These are phyloP conservation scores for Austrofundulus limnaeus DNA, from an alignment of 2,113 vertebrate genomes.

Conservation along the genomic window DNA sequence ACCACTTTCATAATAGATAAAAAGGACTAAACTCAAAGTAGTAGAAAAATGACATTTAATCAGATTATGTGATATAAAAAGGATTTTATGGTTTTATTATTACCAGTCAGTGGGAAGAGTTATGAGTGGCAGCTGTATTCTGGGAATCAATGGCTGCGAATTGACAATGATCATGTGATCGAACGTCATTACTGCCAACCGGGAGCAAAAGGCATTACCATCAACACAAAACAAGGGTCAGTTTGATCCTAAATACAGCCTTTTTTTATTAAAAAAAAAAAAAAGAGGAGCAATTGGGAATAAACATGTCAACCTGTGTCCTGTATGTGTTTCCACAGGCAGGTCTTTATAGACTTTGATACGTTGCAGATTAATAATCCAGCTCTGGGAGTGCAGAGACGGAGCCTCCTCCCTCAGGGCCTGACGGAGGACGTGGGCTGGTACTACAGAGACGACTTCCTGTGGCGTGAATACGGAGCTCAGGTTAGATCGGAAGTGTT, in stretches of 20 bases:
- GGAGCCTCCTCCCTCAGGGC: constrained; percentile 15
- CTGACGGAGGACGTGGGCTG: constrained; percentile 58
- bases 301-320: not conserved
- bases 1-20: too few species aligned
- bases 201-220: constrained; percentile 64
- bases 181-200: constrained; percentile 74
- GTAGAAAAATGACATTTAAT: too few species aligned
- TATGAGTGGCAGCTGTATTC: constrained; percentile 62
- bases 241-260: not conserved
- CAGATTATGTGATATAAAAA: not conserved
- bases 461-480: constrained; percentile 70
- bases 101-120: constrained; percentile 41
- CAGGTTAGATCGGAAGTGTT: constrained; percentile 35
- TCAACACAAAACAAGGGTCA: constrained; percentile 51
- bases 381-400: constrained; percentile 32
- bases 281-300: not conserved
- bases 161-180: constrained; percentile 65
- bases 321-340: constrained; percentile 21
- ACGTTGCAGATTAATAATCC: constrained; percentile 11
- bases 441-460: constrained; percentile 66
- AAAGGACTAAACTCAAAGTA: too few species aligned
- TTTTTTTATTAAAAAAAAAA: too few species aligned
- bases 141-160: constrained; percentile 36
- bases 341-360: constrained; percentile 66
- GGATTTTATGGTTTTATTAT: not conserved